Percentiles rank a stretch among this genome's conserved stretches.
Evolutionary conservation across 2,888 invertebrate genomes (phyloP).

Genomic region (Spicauda simplicius): DNA sequence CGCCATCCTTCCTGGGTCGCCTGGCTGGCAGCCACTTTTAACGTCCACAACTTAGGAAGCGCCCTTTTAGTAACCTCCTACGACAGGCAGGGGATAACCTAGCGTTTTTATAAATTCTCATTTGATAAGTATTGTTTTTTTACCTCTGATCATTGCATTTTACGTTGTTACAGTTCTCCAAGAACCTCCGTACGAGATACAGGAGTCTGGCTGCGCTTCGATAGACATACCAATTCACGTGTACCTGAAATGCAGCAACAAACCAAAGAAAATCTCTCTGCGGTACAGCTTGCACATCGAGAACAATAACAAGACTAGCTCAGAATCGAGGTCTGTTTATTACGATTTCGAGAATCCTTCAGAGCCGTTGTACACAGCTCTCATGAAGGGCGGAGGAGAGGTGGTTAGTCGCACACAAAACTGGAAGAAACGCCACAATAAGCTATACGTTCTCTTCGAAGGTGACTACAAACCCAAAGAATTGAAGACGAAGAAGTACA

Average conservation of each 20-base stretch:
- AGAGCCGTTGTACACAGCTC: conserved; percentile 65
- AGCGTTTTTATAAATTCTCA: too few relatives aligned
- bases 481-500: conserved; percentile 58
- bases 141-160: too few relatives aligned
- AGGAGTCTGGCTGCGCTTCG: conserved; percentile 78
- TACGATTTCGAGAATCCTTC: conserved; percentile 77
- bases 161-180: conserved; percentile 68
- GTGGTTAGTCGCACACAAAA: conserved; percentile 61
- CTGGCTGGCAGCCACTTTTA: too few relatives aligned
- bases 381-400: conserved; percentile 76
- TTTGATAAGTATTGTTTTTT: too few relatives aligned
- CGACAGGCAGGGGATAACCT: too few relatives aligned
- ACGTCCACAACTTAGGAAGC: too few relatives aligned
- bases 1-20: too few relatives aligned
- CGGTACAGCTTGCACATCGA: conserved; percentile 74
- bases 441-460: conserved; percentile 62
- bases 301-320: conserved; percentile 66
- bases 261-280: conserved; percentile 75
- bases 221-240: conserved; percentile 79
- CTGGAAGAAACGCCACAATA: conserved; percentile 48
- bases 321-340: conserved; percentile 71
- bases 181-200: conserved; percentile 82
- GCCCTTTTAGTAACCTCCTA: too few relatives aligned
- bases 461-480: conserved; percentile 53
- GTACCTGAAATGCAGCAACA: conserved; percentile 73